A percentile compares a stretch with the other conserved stretches of the same genome.
These are phyloP conservation scores for Sitta carolinensis DNA, from an alignment of 2,797 vertebrate species.

Conservation along the genomic window DNA sequence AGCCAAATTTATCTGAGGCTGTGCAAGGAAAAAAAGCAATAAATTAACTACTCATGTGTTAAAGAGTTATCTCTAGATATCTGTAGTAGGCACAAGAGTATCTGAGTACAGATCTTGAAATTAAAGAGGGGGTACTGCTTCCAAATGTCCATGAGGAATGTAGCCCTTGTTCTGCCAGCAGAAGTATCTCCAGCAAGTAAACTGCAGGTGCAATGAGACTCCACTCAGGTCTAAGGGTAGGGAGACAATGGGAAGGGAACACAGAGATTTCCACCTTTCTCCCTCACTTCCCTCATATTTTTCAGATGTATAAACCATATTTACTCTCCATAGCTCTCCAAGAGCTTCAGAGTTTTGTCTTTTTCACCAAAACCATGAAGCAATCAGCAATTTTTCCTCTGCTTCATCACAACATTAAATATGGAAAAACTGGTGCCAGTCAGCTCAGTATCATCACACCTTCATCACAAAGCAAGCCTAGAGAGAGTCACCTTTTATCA, in stretches of 20 bases:
- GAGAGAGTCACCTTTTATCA: background rate
- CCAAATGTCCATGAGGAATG: background rate
- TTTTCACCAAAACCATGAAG: background rate
- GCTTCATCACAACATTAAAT: background rate
- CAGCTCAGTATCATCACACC: background rate
- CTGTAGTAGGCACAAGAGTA: fast-evolving
- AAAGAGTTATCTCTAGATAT: background rate
- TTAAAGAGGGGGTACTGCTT: background rate
- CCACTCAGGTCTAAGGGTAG: background rate
- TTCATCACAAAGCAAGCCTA: background rate
- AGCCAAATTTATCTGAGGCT: background rate
- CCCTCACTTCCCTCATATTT: background rate
- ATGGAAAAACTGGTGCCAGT: background rate
- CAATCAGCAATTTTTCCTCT: background rate
- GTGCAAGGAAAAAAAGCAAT: background rate
- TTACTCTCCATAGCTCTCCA: background rate
- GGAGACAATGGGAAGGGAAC: background rate
- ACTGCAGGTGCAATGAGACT: background rate
- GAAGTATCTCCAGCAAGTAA: background rate
- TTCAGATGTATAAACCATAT: background rate
- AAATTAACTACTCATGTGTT: background rate
- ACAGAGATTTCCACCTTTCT: background rate
- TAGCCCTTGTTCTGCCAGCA: fast-evolving
- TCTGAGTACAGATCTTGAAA: background rate
- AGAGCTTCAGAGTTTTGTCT: background rate